Percentiles rank a stretch among this genome's conserved stretches.
These are phyloP conservation scores for Manis crassicaudata DNA, from an alignment of 2,797 vertebrate genomes.

Conservation along the genomic window DNA sequence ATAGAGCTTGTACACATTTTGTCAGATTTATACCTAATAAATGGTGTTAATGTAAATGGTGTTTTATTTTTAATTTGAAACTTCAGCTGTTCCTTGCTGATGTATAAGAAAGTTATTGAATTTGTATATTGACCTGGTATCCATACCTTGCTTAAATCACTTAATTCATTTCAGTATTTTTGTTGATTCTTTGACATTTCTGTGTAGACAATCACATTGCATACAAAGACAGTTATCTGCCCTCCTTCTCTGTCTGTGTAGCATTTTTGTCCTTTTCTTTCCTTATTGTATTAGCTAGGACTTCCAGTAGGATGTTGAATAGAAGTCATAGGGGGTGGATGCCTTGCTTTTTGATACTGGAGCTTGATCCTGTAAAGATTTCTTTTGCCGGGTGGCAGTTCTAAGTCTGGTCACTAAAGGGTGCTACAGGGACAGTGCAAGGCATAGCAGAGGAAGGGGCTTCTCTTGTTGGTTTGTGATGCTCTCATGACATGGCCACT, in stretches of 20 bases:
- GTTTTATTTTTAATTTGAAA: background rate
- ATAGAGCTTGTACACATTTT: background rate
- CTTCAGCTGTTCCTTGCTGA: background rate
- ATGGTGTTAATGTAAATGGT: background rate
- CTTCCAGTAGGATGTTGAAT: background rate
- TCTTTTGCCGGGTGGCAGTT: background rate
- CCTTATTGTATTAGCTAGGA: background rate
- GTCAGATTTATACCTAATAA: background rate
- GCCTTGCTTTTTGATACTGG: background rate
- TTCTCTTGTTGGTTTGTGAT: background rate
- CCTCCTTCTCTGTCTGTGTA: background rate
- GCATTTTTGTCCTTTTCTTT: background rate
- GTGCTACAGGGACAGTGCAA: background rate
- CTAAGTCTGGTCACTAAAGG: slow-evolving; percentile 29
- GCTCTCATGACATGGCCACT: background rate
- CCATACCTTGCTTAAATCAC: background rate
- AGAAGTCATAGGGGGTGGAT: background rate
- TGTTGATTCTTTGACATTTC: background rate
- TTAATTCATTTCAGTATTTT: background rate
- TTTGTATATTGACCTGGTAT: background rate
- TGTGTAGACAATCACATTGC: background rate
- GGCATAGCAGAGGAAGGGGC: background rate
- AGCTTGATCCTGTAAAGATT: background rate
- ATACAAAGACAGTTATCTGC: background rate
- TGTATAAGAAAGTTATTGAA: background rate